phyloP scores from a whole-genome alignment of 2,797 vertebrate species.

The Danio choprae region DNA sequence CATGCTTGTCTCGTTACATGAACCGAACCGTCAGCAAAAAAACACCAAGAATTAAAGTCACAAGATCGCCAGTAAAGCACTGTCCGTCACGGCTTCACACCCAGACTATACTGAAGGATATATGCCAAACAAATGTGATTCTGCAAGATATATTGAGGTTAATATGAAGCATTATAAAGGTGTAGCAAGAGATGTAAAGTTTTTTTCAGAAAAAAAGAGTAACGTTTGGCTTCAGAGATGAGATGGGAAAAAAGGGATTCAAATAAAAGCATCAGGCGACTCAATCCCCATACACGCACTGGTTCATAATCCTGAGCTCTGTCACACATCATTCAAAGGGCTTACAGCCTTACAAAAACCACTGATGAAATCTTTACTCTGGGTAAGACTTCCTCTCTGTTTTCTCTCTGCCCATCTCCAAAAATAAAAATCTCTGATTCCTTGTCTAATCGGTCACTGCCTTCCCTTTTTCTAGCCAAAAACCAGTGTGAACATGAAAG shows the following conservation, averaged over 20 bases:
- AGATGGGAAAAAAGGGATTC: neutral
- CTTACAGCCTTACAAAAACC: slow-evolving; percentile 24
- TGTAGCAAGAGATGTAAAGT: no score
- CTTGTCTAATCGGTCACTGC: slow-evolving; percentile 22
- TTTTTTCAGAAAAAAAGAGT: neutral
- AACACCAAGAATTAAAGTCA: slow-evolving; percentile 69
- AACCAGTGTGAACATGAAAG: neutral
- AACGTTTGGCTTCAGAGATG: neutral
- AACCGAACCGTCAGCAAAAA: slow-evolving; percentile 48
- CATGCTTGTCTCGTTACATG: slow-evolving; percentile 48
- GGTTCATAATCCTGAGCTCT: slow-evolving; percentile 35
- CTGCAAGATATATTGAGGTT: neutral
- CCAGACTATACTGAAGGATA: neutral
- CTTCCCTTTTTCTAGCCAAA: neutral
- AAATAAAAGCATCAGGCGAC: neutral
- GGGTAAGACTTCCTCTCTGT: slow-evolving; percentile 23
- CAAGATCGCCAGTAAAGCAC: slow-evolving; percentile 59
- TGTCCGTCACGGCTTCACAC: slow-evolving; percentile 6
- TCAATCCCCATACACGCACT: slow-evolving; percentile 25
- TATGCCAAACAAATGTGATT: neutral
- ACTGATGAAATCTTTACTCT: slow-evolving; percentile 48
- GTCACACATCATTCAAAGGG: slow-evolving; percentile 32
- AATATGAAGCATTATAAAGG: neutral
- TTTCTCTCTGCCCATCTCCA: neutral
- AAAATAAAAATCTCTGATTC: neutral